These are phyloP conservation scores for Mactra quadrangularis DNA, from an alignment of 1,140 invertebrate genomes.

Conservation along the genomic window DNA sequence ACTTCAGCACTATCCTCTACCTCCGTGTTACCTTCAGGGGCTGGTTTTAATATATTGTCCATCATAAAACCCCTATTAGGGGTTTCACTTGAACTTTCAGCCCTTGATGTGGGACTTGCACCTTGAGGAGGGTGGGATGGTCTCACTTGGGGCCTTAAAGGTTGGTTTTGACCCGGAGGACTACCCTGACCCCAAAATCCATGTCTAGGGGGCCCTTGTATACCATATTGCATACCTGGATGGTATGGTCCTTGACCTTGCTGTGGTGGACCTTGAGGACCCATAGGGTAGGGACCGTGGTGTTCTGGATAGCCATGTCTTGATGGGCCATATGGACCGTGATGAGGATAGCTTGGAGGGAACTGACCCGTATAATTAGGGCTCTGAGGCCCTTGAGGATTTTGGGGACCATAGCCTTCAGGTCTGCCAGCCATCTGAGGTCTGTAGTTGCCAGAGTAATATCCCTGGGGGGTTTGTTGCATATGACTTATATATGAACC, in stretches of 20 bases:
- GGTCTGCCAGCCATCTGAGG: neutral
- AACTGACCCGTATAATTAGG: conserved; percentile 6
- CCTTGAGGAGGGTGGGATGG: neutral
- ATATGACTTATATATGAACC: conserved; percentile 10
- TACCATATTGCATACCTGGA: conserved; percentile 28
- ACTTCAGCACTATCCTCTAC: conserved; percentile 53
- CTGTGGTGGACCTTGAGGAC: neutral
- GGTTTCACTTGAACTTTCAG: neutral
- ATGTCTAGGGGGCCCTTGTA: conserved; percentile 5
- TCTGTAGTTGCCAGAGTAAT: conserved; percentile 29
- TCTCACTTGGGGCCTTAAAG: conserved; percentile 11
- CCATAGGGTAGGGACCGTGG: conserved; percentile 20
- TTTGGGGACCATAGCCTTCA: neutral
- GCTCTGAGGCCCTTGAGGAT: conserved; percentile 22
- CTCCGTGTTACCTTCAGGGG: conserved; percentile 10
- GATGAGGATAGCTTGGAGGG: conserved; percentile 7
- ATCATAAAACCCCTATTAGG: conserved; percentile 58
- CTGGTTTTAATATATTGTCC: conserved; percentile 56
- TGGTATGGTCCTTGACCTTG: neutral
- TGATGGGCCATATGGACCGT: conserved; percentile 15
- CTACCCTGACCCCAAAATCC: neutral
- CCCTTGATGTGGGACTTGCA: conserved; percentile 14
- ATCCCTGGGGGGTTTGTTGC: conserved; percentile 5
- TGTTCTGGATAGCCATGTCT: conserved; percentile 42
- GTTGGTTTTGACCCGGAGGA: conserved; percentile 2